Base-by-base conservation (phyloP, 2,888 invertebrate genomes). In the Cremastinae sp. region DNA sequence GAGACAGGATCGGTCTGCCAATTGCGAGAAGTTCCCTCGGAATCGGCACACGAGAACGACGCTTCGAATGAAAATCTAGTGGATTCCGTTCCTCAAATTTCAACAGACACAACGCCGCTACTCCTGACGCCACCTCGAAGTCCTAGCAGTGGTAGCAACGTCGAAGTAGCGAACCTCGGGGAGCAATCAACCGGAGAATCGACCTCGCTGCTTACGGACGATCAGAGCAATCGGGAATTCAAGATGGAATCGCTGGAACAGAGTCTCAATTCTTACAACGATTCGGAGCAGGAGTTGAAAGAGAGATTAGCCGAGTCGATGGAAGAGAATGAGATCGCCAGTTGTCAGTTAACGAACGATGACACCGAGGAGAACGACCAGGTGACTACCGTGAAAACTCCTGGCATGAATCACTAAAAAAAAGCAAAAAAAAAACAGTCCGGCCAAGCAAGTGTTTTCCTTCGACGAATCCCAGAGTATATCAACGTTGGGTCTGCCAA, bases 381-480 rank as follows among this genome's bases (percentile, higher is more conserved):
- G 87, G 87, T 87, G 87, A 87, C 85, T 68, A 68, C 56, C 68
- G 58, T 68, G 68, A 47, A 85, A 74, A 73, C 62, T 85, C 85
- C 85, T 85, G 87, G 87, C 88, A 88, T 87, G 88, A 84, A 84
- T 82, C 79, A 64, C 62, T 70, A 61, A 49, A 68, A 73, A 61
- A 56, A 22, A 58, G 51, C 49, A n/a, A 0, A 47, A 16, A 28
- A 28, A 59, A 62, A 62, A 47, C 28, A 47, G 12, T 47, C 51
- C 58, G 49, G 55, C 73, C 59, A 72, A 81, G 79, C 83, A 78
- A 84, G 74, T 71, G 75, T 78, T 70, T 53, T 61, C 53, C 53
- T 53, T 76, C 75, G 66, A 71, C 73, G 82, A 81, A 73, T 82
- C 82, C 79, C 41, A 70, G 64, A 64, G 71, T 74, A 64, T 72